phyloP scores from a whole-genome alignment of 2,888 invertebrate genomes.

The Parnassius apollo region DNA sequence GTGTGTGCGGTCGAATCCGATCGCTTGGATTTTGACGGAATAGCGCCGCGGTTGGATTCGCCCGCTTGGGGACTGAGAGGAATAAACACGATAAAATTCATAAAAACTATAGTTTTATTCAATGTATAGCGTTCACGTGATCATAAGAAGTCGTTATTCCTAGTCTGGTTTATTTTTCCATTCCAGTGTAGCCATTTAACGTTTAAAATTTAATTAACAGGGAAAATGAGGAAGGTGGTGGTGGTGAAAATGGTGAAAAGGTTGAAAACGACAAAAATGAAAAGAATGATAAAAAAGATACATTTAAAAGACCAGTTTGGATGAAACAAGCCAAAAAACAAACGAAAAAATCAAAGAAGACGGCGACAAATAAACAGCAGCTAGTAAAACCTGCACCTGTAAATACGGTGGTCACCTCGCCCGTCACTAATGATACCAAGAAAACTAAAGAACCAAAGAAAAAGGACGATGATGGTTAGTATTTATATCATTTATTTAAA shows the following conservation, averaged over 20 bases:
- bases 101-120: no score
- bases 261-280: slow-evolving; percentile 54
- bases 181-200: no score
- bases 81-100: no score
- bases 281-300: slow-evolving; percentile 73
- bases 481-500: neutral
- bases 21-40: no score
- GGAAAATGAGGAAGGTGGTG: slow-evolving; percentile 79
- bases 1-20: no score
- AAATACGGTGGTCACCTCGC: slow-evolving; percentile 39
- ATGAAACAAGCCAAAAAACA: slow-evolving; percentile 85
- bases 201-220: slow-evolving; percentile 40
- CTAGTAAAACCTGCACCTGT: slow-evolving; percentile 45
- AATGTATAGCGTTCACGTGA: no score
- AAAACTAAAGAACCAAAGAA: slow-evolving; percentile 71
- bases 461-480: slow-evolving; percentile 55
- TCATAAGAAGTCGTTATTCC: no score
- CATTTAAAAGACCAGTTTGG: slow-evolving; percentile 90
- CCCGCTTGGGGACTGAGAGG: no score
- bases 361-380: slow-evolving; percentile 53
- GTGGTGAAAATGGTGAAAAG: slow-evolving; percentile 62
- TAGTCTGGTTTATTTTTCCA: no score
- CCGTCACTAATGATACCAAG: slow-evolving; percentile 46
- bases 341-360: slow-evolving; percentile 83
- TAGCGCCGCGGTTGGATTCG: no score